Percentiles rank a stretch among this genome's conserved stretches.
phyloP scores from a whole-genome alignment of 1,140 invertebrate genomes.

The Probaryconus sp. region DNA sequence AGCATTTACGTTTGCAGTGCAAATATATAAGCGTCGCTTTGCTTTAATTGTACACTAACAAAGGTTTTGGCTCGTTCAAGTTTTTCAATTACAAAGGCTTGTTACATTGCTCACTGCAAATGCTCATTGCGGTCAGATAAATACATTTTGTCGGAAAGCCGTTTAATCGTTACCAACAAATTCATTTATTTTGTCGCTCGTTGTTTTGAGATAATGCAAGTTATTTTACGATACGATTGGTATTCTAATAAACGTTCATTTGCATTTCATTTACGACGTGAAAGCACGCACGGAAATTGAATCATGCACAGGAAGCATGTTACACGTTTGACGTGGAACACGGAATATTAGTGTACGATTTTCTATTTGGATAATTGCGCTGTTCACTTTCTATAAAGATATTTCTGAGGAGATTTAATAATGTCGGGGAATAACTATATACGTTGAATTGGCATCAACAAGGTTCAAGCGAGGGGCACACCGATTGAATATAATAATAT shows the following conservation, averaged over 20 bases:
- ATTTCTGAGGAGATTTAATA: too few species aligned
- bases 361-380: too few species aligned
- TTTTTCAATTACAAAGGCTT: constrained; percentile 39
- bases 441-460: too few species aligned
- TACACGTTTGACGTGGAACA: too few species aligned
- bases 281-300: background rate
- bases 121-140: constrained; percentile 32
- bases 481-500: too few species aligned
- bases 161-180: constrained; percentile 27
- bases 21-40: constrained; percentile 15
- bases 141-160: constrained; percentile 1
- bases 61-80: background rate
- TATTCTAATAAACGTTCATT: background rate
- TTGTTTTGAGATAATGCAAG: constrained; percentile 14
- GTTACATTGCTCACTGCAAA: constrained; percentile 34
- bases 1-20: constrained; percentile 23
- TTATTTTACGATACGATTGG: constrained; percentile 12
- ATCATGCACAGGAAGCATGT: background rate
- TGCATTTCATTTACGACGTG: constrained; percentile 3
- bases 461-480: too few species aligned
- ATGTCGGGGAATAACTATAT: too few species aligned
- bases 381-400: too few species aligned
- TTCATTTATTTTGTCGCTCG: constrained; percentile 25
- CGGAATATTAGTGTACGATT: too few species aligned
- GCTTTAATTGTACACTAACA: constrained; percentile 37